A percentile compares a stretch with the other conserved stretches of the same genome.
These are phyloP conservation scores for Anastrepha obliqua DNA, from an alignment of 1,140 invertebrate species.

Conservation along the genomic window DNA sequence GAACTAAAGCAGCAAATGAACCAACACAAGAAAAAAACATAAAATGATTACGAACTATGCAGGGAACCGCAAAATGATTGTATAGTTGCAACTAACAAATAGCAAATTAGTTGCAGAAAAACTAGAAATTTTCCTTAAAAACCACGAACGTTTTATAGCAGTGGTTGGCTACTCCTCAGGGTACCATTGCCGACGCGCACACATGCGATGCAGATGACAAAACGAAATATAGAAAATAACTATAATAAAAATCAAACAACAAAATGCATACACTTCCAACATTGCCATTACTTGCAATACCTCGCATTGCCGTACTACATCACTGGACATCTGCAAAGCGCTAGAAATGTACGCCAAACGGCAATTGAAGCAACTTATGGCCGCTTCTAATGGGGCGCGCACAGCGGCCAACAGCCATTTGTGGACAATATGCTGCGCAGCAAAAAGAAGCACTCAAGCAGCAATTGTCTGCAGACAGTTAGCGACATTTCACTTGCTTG, in stretches of 20 bases:
- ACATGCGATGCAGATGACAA: slow-evolving; percentile 24
- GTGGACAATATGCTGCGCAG: neutral
- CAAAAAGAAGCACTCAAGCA: neutral
- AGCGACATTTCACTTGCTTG: slow-evolving; percentile 8
- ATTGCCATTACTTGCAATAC: neutral
- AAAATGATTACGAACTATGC: neutral
- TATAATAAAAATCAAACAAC: neutral
- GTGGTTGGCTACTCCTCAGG: slow-evolving; percentile 10
- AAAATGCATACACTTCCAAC: slow-evolving; percentile 13
- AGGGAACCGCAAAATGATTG: neutral
- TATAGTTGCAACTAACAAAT: slow-evolving; percentile 24
- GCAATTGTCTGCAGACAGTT: neutral
- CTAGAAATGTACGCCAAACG: neutral
- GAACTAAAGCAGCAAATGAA: slow-evolving; percentile 34
- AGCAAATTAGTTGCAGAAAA: slow-evolving; percentile 28
- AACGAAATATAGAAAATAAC: neutral
- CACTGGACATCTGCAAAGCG: neutral
- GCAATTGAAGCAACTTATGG: neutral
- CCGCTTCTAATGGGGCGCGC: slow-evolving; percentile 19
- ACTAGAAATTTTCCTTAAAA: slow-evolving; percentile 49
- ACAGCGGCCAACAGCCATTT: slow-evolving; percentile 6
- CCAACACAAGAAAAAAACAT: neutral
- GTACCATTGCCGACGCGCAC: slow-evolving; percentile 45
- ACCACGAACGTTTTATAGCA: slow-evolving; percentile 1
- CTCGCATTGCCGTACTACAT: neutral